Evolutionary conservation across 2,888 invertebrate genomes (phyloP).

Genomic region (Brenthis ino): DNA sequence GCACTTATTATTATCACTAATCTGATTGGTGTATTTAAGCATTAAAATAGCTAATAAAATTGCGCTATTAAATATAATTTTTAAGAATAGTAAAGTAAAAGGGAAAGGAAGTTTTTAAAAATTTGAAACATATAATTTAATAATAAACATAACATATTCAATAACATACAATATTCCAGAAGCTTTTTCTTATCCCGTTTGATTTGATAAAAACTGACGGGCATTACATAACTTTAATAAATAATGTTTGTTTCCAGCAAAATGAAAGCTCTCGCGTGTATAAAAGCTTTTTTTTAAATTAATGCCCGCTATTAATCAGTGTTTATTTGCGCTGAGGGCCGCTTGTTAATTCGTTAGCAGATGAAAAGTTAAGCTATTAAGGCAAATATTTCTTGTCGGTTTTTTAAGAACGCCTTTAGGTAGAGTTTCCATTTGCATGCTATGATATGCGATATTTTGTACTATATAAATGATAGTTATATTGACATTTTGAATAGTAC

Average conservation of each 20-base stretch:
- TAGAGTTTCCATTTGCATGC: not conserved
- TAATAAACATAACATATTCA: no score
- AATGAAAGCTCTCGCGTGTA: slow-evolving; percentile 35
- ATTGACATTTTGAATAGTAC: not conserved
- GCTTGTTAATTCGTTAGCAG: slow-evolving; percentile 75
- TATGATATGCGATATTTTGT: not conserved
- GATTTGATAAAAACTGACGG: slow-evolving; percentile 7
- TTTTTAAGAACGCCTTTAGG: slow-evolving; percentile 57
- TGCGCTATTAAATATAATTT: no score
- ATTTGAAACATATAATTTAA: no score
- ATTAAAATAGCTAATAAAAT: no score
- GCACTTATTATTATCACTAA: no score
- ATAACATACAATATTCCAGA: not conserved
- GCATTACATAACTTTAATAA: slow-evolving; percentile 6
- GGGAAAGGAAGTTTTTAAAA: no score
- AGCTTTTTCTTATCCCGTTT: not conserved
- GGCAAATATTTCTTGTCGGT: slow-evolving; percentile 56
- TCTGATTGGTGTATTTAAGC: no score
- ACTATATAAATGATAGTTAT: not conserved
- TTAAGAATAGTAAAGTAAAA: no score
- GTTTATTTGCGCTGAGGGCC: slow-evolving; percentile 67
- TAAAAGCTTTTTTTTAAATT: slow-evolving; percentile 43
- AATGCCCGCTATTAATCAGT: slow-evolving; percentile 67
- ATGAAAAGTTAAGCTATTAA: slow-evolving; percentile 82
- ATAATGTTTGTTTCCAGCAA: slow-evolving; percentile 22